These are phyloP conservation scores for Ptyas mucosa DNA, from an alignment of 2,113 vertebrate genomes.

Conservation along the genomic window DNA sequence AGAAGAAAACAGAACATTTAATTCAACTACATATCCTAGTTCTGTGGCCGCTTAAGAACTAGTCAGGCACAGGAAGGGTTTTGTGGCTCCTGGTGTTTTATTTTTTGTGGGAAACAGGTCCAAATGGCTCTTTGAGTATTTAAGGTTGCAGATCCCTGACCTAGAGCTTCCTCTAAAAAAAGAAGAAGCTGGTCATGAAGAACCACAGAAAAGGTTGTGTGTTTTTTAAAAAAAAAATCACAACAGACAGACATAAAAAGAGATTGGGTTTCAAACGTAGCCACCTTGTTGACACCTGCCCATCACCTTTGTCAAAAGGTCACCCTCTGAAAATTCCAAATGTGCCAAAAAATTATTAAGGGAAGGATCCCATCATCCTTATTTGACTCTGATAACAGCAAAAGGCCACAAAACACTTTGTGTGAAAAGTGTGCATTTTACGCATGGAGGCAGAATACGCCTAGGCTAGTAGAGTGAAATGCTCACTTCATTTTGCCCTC, in stretches of 20 bases:
- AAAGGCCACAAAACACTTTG: not conserved
- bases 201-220: not conserved
- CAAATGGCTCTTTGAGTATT: too few species aligned
- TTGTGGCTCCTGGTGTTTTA: too few species aligned
- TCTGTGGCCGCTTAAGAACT: too few species aligned
- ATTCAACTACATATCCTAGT: too few species aligned
- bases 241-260: not conserved
- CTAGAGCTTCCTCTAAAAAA: not conserved
- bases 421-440: not conserved
- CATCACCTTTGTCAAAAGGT: not conserved
- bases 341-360: not conserved
- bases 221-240: not conserved
- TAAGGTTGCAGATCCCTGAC: too few species aligned
- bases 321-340: not conserved
- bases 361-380: too few species aligned
- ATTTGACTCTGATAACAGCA: not conserved
- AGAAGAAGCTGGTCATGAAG: not conserved
- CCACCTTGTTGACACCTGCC: not conserved
- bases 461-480: not conserved
- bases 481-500: not conserved
- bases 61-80: too few species aligned
- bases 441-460: not conserved
- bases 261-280: not conserved
- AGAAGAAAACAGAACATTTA: too few species aligned
- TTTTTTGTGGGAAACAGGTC: too few species aligned